phyloP scores from a whole-genome alignment of 1,140 invertebrate species.

The Chionoecetes opilio region DNA sequence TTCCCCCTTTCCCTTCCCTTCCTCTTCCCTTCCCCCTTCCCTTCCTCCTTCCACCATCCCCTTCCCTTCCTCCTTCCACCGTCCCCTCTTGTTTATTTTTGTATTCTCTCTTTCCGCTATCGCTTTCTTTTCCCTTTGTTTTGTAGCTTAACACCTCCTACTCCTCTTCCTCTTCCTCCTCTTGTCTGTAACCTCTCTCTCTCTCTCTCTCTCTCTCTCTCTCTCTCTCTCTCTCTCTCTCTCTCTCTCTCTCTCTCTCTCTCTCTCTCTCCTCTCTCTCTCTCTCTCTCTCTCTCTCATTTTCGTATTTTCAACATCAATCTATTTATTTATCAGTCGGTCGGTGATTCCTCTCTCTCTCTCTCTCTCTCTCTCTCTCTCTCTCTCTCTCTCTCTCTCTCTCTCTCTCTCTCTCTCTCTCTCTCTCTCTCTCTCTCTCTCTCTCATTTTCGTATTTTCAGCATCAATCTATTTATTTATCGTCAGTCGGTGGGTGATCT shows the following conservation, averaged over 20 bases:
- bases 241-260: slow-evolving; percentile 42
- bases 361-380: slow-evolving; percentile 61
- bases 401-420: slow-evolving; percentile 19
- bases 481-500: too few species aligned
- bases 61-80: background rate
- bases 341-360: slow-evolving; percentile 49
- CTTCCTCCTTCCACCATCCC: background rate
- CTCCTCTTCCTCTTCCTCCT: too few species aligned
- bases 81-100: background rate
- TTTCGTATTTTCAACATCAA: background rate
- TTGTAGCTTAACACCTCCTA: too few species aligned
- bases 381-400: slow-evolving; percentile 40
- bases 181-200: slow-evolving; percentile 32
- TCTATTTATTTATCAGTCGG: too few species aligned
- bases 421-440: slow-evolving; percentile 51
- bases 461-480: too few species aligned
- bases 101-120: too few species aligned
- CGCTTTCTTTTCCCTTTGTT: too few species aligned
- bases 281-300: slow-evolving; percentile 37
- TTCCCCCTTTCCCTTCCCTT: slow-evolving; percentile 22
- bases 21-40: slow-evolving; percentile 28
- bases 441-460: background rate
- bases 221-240: slow-evolving; percentile 46
- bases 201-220: slow-evolving; percentile 51
- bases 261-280: slow-evolving; percentile 13